These are phyloP conservation scores for Hestina assimilis DNA, from an alignment of 1,140 invertebrate genomes.

Conservation along the genomic window DNA sequence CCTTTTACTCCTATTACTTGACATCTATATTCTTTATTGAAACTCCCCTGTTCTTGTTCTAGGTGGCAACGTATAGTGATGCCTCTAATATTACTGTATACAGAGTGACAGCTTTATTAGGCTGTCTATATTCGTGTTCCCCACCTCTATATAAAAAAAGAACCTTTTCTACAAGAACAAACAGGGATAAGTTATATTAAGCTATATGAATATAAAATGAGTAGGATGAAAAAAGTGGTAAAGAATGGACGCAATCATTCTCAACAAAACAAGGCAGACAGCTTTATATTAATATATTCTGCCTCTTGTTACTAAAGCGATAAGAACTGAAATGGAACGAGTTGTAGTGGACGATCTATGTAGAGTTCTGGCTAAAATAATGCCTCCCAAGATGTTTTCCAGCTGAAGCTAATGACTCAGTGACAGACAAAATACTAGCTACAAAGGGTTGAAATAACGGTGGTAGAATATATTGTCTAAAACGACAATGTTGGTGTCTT, in stretches of 20 bases:
- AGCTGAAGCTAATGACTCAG: conserved; percentile 20
- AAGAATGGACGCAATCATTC: conserved; percentile 9
- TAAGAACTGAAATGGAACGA: conserved; percentile 5
- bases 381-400: conserved; percentile 1
- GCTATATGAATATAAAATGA: conserved; percentile 9
- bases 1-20: too few species aligned
- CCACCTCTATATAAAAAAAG: too few species aligned
- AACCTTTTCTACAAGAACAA: neutral
- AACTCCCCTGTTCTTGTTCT: too few species aligned
- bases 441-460: conserved; percentile 1
- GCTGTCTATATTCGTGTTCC: too few species aligned
- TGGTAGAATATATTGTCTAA: neutral
- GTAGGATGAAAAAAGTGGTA: conserved; percentile 3
- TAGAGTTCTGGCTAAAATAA: conserved; percentile 10
- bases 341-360: neutral
- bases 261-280: neutral
- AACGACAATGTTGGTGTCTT: too few species aligned
- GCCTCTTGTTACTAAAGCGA: neutral
- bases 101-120: too few species aligned
- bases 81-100: too few species aligned
- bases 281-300: neutral
- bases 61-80: too few species aligned
- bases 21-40: too few species aligned
- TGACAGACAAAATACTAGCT: conserved; percentile 12
- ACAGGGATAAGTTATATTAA: neutral